Conservation (phyloP, 64 coral and sea anemone genomes). For the Stichodactyla helianthus region DNA sequence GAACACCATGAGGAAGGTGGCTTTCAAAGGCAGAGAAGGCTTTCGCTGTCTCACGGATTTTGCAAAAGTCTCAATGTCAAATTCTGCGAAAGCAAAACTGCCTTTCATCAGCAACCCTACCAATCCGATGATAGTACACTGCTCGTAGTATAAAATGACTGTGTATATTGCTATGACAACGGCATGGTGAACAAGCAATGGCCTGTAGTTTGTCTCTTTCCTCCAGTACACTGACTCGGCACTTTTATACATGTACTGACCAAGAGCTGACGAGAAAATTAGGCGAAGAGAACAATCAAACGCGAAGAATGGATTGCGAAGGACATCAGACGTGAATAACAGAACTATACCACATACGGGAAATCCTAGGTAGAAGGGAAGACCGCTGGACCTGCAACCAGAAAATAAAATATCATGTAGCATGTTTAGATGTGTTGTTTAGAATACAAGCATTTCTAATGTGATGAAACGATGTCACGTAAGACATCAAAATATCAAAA, state of each 20-base stretch:
- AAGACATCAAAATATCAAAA: too few relatives aligned
- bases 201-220: slow-evolving; percentile 42
- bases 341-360: slow-evolving; percentile 39
- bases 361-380: slow-evolving; percentile 29
- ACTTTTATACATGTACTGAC: slow-evolving; percentile 60
- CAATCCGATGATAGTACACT: slow-evolving; percentile 49
- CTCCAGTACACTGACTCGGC: slow-evolving; percentile 45
- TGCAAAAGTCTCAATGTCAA: slow-evolving; percentile 60
- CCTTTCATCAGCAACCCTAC: slow-evolving; percentile 58
- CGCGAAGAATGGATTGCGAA: slow-evolving; percentile 51
- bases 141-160: slow-evolving; percentile 37
- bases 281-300: not conserved
- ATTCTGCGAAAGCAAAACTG: slow-evolving; percentile 59
- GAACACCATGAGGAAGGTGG: slow-evolving; percentile 11
- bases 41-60: slow-evolving; percentile 26
- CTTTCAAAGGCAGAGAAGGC: slow-evolving; percentile 25
- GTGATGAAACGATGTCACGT: too few relatives aligned
- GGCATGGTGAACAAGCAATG: slow-evolving; percentile 45
- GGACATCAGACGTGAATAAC: slow-evolving; percentile 17
- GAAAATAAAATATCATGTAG: not conserved
- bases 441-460: too few relatives aligned
- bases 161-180: slow-evolving; percentile 51
- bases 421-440: too few relatives aligned
- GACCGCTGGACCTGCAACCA: slow-evolving; percentile 49
- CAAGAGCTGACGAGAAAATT: slow-evolving; percentile 56